A percentile compares a stretch with the other conserved stretches of the same genome.
These are phyloP conservation scores for Premnoplex brunnescens DNA, from an alignment of 2,797 vertebrate species.

Conservation along the genomic window DNA sequence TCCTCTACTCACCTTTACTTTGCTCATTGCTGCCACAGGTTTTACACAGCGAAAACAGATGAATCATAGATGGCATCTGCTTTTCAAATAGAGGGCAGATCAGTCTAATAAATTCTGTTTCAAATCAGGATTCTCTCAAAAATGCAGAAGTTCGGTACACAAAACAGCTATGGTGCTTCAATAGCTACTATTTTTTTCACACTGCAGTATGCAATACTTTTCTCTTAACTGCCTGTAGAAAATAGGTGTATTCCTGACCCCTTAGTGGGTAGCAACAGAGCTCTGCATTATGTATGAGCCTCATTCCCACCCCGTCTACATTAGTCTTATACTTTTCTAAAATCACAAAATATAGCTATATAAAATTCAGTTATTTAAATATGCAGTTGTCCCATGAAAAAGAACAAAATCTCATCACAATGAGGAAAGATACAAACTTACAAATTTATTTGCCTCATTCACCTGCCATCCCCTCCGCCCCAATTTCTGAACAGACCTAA, in stretches of 20 bases:
- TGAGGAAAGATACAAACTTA: not conserved
- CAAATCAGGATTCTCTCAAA: not conserved
- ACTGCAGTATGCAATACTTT: not conserved
- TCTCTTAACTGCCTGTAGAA: not conserved
- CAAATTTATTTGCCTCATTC: not conserved
- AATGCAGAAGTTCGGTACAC: not conserved
- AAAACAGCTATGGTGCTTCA: not conserved
- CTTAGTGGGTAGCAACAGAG: not conserved
- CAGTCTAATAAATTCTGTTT: not conserved
- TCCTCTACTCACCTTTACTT: conserved; percentile 18
- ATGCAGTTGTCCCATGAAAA: not conserved
- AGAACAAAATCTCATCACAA: not conserved
- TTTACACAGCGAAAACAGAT: not conserved
- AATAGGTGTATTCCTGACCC: not conserved
- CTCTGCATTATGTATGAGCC: not conserved
- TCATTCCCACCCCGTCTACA: not conserved
- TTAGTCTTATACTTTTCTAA: not conserved
- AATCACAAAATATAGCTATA: not conserved
- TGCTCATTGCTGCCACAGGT: not conserved
- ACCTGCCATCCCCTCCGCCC: too few species aligned
- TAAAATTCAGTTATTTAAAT: not conserved
- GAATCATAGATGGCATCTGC: not conserved
- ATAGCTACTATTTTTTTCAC: not conserved
- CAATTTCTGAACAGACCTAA: not conserved
- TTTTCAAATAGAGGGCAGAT: not conserved